Conservation (phyloP, 2,888 invertebrate genomes). For the Troides oblongomaculatus region DNA sequence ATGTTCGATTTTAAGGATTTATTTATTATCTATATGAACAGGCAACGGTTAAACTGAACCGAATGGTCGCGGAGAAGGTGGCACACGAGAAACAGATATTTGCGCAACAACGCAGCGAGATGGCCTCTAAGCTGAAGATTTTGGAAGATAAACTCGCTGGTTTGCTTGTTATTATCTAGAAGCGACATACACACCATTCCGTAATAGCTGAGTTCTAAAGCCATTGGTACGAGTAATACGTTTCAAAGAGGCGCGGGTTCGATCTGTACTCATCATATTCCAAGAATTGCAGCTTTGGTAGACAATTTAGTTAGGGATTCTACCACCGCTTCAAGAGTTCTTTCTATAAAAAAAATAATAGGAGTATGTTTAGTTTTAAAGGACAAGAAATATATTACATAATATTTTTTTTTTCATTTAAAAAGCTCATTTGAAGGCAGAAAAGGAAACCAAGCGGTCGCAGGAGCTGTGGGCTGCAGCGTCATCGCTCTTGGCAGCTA, state of each 20-base stretch:
- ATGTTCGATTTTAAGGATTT: no score
- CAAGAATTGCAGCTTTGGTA: no score
- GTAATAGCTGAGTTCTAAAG: no score
- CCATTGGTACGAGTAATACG: no score
- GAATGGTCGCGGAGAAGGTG: slow-evolving; percentile 51
- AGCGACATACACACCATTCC: no score
- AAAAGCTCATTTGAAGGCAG: slow-evolving; percentile 85
- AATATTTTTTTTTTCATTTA: neutral
- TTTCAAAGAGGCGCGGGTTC: no score
- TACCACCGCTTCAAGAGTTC: no score
- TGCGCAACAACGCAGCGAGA: slow-evolving; percentile 43
- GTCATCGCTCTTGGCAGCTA: slow-evolving; percentile 88
- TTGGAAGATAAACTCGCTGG: slow-evolving; percentile 59
- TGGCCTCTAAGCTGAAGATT: slow-evolving; percentile 46
- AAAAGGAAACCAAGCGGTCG: slow-evolving; percentile 86
- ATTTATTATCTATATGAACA: slow-evolving; percentile 31
- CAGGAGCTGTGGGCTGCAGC: slow-evolving; percentile 96
- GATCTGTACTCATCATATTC: no score
- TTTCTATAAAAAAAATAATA: no score
- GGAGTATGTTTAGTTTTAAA: no score
- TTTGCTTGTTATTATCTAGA: slow-evolving; percentile 31
- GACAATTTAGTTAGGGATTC: no score
- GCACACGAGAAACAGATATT: slow-evolving; percentile 48
- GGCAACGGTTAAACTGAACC: slow-evolving; percentile 48
- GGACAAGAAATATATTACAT: no score